Percentiles rank a stretch among this genome's conserved stretches.
These are phyloP conservation scores for Saturnia japonica DNA, from an alignment of 2,888 invertebrate genomes.

Conservation along the genomic window DNA sequence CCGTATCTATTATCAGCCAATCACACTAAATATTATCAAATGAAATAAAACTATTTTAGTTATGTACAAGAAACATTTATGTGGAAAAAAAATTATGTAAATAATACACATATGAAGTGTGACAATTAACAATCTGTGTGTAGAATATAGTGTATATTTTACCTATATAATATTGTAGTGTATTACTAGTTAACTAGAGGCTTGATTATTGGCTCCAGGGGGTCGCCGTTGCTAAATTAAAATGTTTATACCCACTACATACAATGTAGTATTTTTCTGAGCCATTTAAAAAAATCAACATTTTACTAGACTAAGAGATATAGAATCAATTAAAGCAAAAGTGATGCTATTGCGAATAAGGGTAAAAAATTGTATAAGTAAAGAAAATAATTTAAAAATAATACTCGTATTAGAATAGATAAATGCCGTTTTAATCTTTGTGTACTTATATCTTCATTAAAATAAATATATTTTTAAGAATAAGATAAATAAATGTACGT, in stretches of 20 bases:
- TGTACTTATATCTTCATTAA: too few species aligned
- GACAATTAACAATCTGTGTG: too few species aligned
- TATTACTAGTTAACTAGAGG: not conserved
- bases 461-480: too few species aligned
- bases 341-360: not conserved
- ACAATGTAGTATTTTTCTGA: too few species aligned
- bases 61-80: not conserved
- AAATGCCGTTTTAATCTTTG: too few species aligned
- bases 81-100: not conserved
- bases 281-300: too few species aligned
- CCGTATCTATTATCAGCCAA: slow-evolving; percentile 1
- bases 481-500: not conserved
- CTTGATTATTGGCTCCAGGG: not conserved
- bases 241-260: too few species aligned
- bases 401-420: too few species aligned
- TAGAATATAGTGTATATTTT: too few species aligned
- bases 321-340: not conserved
- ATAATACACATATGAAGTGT: not conserved
- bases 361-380: not conserved
- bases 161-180: too few species aligned
- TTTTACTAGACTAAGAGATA: not conserved
- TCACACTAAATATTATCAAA: not conserved
- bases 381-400: too few species aligned
- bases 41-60: not conserved
- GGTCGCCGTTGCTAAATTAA: not conserved